phyloP scores from a whole-genome alignment of 2,888 invertebrate genomes.

The Chrysolina americana region DNA sequence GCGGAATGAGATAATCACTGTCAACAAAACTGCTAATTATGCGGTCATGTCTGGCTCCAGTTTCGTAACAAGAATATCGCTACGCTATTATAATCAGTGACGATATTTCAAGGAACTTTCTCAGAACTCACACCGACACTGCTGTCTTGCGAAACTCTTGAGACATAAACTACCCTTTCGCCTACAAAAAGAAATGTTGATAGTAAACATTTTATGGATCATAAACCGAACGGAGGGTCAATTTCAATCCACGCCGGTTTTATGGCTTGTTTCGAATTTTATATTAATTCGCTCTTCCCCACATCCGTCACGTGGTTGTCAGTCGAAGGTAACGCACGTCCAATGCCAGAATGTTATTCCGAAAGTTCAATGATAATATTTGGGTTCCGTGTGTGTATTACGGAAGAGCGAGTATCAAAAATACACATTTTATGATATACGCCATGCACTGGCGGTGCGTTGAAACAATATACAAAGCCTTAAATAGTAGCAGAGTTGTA shows the following conservation, averaged over 20 bases:
- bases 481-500: no score
- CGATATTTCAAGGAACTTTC: not conserved
- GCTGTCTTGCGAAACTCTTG: constrained; percentile 10
- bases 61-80: no score
- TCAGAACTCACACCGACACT: not conserved
- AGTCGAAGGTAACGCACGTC: not conserved
- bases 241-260: constrained; percentile 58
- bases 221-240: constrained; percentile 61
- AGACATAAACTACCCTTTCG: constrained; percentile 23
- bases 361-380: constrained; percentile 26
- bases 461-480: not conserved
- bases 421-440: constrained; percentile 16
- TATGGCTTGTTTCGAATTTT: constrained; percentile 53
- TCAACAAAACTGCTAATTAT: no score
- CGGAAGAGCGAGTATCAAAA: not conserved
- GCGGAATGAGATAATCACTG: no score
- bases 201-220: constrained; percentile 64
- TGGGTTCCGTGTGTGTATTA: constrained; percentile 13
- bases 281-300: constrained; percentile 52
- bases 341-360: constrained; percentile 19
- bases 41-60: no score
- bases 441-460: not conserved
- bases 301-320: constrained; percentile 13
- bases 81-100: not conserved
- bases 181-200: constrained; percentile 51